Conservation (phyloP, 2,888 invertebrate species). For the Coelinius sp. region DNA sequence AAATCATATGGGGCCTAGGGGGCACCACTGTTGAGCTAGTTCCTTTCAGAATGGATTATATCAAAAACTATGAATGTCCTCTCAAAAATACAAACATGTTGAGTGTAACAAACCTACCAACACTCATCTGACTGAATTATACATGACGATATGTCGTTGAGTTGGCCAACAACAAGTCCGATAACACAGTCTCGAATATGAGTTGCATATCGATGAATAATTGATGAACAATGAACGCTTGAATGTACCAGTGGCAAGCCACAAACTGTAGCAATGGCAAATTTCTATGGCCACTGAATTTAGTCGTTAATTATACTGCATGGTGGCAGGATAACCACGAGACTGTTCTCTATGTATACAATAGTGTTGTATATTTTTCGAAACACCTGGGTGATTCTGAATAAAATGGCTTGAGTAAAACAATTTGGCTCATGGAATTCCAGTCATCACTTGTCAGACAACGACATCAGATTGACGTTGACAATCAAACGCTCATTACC, state of each 20-base stretch:
- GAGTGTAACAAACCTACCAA: no score
- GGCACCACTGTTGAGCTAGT: no score
- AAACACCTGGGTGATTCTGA: conserved; percentile 60
- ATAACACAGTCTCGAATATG: neutral
- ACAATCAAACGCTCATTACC: no score
- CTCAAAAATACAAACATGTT: neutral
- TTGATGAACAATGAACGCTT: conserved; percentile 33
- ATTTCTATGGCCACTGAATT: conserved; percentile 10
- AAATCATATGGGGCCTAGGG: no score
- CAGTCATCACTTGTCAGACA: conserved; percentile 38
- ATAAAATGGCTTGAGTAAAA: conserved; percentile 56
- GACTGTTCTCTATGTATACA: neutral
- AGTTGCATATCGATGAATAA: conserved; percentile 44
- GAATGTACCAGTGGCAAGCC: conserved; percentile 13
- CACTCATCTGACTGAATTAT: neutral
- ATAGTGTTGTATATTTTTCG: neutral
- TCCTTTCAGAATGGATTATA: no score
- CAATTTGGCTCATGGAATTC: conserved; percentile 39
- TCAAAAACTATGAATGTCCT: no score
- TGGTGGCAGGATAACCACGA: no score
- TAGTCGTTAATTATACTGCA: conserved; percentile 20
- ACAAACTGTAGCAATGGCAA: neutral
- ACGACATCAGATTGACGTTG: no score
- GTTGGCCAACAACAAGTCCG: neutral
- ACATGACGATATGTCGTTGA: conserved; percentile 2